A percentile compares a stretch with the other conserved stretches of the same genome.
These are phyloP conservation scores for Bovichtus diacanthus DNA, from an alignment of 2,797 vertebrate species.

Conservation along the genomic window DNA sequence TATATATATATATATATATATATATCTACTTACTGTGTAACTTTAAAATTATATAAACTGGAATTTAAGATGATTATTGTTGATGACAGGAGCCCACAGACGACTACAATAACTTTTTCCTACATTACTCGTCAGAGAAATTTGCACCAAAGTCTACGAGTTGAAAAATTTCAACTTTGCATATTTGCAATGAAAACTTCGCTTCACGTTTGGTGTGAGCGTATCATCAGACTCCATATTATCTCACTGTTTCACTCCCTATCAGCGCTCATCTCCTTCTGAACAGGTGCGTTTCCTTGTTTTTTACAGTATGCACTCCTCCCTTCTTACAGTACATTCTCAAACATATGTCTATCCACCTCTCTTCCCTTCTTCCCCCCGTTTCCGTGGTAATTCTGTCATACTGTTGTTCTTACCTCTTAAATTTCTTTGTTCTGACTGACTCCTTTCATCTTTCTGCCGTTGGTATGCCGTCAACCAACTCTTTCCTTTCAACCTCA, in stretches of 20 bases:
- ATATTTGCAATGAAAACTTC: no score
- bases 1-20: no score
- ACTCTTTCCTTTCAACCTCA: background rate
- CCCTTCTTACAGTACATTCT: background rate
- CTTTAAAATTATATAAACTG: no score
- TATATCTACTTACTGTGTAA: no score
- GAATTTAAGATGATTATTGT: no score
- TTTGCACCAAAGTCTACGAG: no score
- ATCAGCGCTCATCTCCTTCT: conserved; percentile 23
- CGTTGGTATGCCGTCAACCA: background rate
- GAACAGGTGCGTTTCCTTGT: conserved; percentile 16
- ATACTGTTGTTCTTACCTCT: conserved; percentile 17
- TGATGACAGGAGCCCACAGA: no score
- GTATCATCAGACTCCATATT: conserved; percentile 11
- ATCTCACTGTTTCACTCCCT: conserved; percentile 12
- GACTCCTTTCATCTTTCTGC: conserved; percentile 9
- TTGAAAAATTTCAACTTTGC: no score
- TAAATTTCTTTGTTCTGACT: conserved; percentile 8
- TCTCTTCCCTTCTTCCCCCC: background rate
- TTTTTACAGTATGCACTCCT: conserved; percentile 14
- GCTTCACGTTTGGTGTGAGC: no score
- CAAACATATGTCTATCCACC: background rate
- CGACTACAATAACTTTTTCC: no score
- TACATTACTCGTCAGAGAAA: no score
- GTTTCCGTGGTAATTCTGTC: background rate